Base-by-base conservation (phyloP, 2,797 vertebrate species). In the Graptemys geographica region DNA sequence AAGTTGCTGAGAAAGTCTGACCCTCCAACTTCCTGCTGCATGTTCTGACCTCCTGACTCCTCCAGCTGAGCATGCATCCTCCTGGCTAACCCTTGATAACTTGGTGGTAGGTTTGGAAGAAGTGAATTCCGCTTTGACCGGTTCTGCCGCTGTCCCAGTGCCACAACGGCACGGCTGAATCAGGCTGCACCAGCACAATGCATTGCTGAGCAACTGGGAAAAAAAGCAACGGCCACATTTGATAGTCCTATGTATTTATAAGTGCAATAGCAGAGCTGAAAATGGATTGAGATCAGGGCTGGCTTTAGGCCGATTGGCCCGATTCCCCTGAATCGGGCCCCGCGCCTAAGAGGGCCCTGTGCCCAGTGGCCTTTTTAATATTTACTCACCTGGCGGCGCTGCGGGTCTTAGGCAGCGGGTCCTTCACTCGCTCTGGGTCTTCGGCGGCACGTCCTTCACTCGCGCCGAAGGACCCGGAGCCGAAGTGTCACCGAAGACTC, bases 91-190 rank as follows among this genome's bases (percentile, higher is more conserved):
- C 44, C 93, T 83, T 89, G 87, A 87, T 94, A 90, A 88, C 87
- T 96, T 88, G 91, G 91, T 86, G 91, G 91, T 93, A 87, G 87
- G 87, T 86, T 93, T 89, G 87, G 76, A 87, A 84, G 37, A 37
- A 53, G 78, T 41, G 33, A 76, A 62, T 76, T 78, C 37, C 65
- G 79, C 83, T 81, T 82, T 89, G 91, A 89, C 81, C 55, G 56
- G 49, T 89, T 89, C 49, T 78, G 83, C 78, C 49, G 49, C 47
- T 81, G 56, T 92, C 81, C 85, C 69, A 79, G 6, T 41, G 81
- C 62, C 25, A 27, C 31, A 1, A 55, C 37, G 84, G 84, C 0
- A 1, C 0, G 31, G 96, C 65, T 89, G 37, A 65, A 23, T 41
- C 62, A 16, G 15, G 19, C 33, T 11, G 78, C 47, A 90, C 19